Conservation (phyloP, 2,797 vertebrate genomes). For the Siniperca undulata region DNA sequence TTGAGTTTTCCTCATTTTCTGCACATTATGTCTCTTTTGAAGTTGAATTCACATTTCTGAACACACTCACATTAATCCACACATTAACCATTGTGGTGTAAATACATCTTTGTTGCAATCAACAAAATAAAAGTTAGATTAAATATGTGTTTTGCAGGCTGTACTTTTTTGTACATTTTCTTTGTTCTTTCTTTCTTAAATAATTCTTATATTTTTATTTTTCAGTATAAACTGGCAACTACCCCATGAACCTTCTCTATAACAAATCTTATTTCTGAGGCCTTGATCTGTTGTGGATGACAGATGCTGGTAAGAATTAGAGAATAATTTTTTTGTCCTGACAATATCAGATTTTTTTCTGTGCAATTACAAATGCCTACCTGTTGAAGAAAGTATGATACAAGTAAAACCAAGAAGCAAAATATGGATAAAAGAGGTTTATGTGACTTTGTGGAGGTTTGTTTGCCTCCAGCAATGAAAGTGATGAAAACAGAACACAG, state of each 20-base stretch:
- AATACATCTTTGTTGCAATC: too few relatives aligned
- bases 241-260: background rate
- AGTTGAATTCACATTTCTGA: too few relatives aligned
- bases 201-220: background rate
- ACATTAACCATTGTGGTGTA: too few relatives aligned
- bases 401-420: background rate
- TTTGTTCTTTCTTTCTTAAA: too few relatives aligned
- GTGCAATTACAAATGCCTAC: background rate
- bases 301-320: background rate
- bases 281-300: background rate
- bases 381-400: background rate
- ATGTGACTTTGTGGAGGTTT: background rate
- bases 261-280: background rate
- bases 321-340: background rate
- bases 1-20: too few relatives aligned
- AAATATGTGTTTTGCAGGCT: too few relatives aligned
- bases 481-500: background rate
- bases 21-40: too few relatives aligned
- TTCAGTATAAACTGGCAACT: background rate
- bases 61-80: too few relatives aligned
- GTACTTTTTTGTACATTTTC: too few relatives aligned
- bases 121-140: too few relatives aligned
- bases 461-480: background rate
- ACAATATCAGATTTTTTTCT: background rate
- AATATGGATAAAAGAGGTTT: background rate